phyloP scores from a whole-genome alignment of 2,888 invertebrate genomes.

The Hyles lineata region DNA sequence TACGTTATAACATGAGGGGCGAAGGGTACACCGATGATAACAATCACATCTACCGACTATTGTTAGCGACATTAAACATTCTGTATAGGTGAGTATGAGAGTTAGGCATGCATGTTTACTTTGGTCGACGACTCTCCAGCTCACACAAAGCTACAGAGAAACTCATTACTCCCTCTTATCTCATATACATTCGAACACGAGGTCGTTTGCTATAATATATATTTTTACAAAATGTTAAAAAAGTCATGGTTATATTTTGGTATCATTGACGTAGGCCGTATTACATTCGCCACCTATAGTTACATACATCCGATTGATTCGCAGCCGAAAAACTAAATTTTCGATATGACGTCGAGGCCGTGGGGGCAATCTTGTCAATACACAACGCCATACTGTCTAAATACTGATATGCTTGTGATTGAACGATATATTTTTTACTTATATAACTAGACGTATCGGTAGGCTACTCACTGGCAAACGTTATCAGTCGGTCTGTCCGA shows the following conservation, averaged over 20 bases:
- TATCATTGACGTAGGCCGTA: constrained; percentile 44
- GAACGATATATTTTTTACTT: not conserved
- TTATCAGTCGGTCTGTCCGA: constrained; percentile 1
- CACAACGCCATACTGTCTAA: constrained; percentile 38
- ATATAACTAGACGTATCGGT: constrained; percentile 15
- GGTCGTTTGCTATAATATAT: constrained; percentile 1
- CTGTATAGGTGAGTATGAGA: not conserved
- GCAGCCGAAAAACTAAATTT: not conserved
- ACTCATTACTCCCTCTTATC: not conserved
- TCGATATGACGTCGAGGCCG: not conserved
- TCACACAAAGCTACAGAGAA: constrained; percentile 14
- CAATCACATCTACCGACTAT: constrained; percentile 35
- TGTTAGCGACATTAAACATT: constrained; percentile 13
- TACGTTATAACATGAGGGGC: constrained; percentile 33
- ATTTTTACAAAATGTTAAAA: constrained; percentile 69
- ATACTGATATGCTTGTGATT: constrained; percentile 38
- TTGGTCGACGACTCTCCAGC: not conserved
- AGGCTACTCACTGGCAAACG: constrained; percentile 21
- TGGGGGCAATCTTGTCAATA: not conserved
- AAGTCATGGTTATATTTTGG: constrained; percentile 69
- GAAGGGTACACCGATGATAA: constrained; percentile 43
- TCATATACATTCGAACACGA: constrained; percentile 1
- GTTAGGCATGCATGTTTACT: not conserved
- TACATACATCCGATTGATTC: not conserved
- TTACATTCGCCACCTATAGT: constrained; percentile 36